Evolutionary conservation across 2,797 vertebrate genomes (phyloP), one percentile per base, ranked within the genome.

Genomic region (Rachycentron canadum): DNA sequence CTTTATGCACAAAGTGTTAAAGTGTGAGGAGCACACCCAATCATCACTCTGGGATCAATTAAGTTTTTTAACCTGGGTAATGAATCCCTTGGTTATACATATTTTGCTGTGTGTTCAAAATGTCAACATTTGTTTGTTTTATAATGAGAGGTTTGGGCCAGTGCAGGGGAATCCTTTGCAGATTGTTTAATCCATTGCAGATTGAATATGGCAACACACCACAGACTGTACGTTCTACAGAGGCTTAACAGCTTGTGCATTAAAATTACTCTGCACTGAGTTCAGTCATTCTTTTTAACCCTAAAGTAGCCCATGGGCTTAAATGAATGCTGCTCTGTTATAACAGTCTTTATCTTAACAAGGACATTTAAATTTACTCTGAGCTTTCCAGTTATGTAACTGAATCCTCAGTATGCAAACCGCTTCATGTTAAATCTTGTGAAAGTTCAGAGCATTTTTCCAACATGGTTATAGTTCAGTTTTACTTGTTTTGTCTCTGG

Each of bases 41-140:
- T 52, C 63, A 63, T 85, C 77, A 77, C 86, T 83, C 7, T 30
- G 86, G 84, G 88, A 91, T 92, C 86, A 92, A 93, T 93, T 91
- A 86, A 21, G 69, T 38, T 77, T 79, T 80, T 84, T 86, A 86
- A 77, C 26, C 12, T 68, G 41, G 30, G 43, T 88, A 90, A 92
- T 80, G 81, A 83, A 75, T 84, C 81, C 85, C 81, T 68, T 57
- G 78, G 71, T 78, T 70, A 60, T 66, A 58, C 71, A 69, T 65
- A 52, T 90, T 84, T 76, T 85, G 81, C 82, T 89, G 78, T 75
- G 67, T 87, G 55, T 71, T 88, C 38, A 85, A 76, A 86, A 88
- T 87, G 79, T 82, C 79, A 79, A 74, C 65, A 83, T 85, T 66
- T 74, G 79, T 87, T 88, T 76, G 65, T 82, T 86, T 85, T 74